Base-by-base conservation (phyloP, 1,140 invertebrate genomes). In the Melipona quadrifasciata region DNA sequence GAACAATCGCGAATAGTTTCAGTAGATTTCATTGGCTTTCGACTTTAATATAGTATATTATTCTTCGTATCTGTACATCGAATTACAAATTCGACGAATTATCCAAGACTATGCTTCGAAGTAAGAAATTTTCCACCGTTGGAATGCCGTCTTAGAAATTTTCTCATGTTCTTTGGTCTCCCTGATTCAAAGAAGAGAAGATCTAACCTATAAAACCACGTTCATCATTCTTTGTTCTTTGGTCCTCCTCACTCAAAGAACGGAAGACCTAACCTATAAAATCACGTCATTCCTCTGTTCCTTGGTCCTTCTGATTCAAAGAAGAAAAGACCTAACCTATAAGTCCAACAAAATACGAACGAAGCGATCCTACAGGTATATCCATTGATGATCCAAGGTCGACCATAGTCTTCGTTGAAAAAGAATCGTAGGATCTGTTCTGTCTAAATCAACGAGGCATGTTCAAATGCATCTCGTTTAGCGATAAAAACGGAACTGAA, bases 401-500 rank as follows among this genome's bases (percentile, higher is more conserved):
- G 19, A 77, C 39, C 21, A 3, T 51, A 51, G 2, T 77, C 39
- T 21, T 27, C 12, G 27, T 24, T 6, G 19, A 11, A 51, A 65
- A 21, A 47, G 17, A 68, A 68, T 27, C 21, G 51, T 55, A 71
- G 6, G 34, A 70, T 39, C 21, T 11, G 58, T 11, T 61, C 24
- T 27, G 11, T 27, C 53, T 21, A 58, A 58, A 70, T 80, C 57
- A 70, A 80, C 55, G 65, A 55, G 12, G 27, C 65, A 58, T 70
- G 19, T 53, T 68, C 24, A n/a, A 71, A 80, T 14, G 31, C 21
- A 1, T 68, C 51, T 27, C 77, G 12, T n/a, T 34, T 80, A 80
- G 70, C 77, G 55, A 65, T 70, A 70, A 68, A 70, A 53, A 70
- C n/a, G n/a, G 39, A 27, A 24, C 8, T 67, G 1, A 27, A 19